Conservation (phyloP, 2,113 vertebrate species). For the Rostratula benghalensis region DNA sequence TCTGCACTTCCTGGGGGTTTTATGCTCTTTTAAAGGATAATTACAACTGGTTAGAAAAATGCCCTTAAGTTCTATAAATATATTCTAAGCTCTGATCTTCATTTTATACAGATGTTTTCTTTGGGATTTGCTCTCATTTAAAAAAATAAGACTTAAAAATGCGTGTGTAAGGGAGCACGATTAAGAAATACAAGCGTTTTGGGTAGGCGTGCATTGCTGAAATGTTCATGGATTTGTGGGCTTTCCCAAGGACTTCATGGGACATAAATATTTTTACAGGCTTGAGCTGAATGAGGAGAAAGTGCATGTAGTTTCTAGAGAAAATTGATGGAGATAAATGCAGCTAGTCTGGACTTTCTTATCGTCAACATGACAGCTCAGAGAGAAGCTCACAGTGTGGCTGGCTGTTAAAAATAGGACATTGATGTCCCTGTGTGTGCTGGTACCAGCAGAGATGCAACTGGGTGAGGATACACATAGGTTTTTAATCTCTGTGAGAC, state of each 20-base stretch:
- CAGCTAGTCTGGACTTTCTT: neutral
- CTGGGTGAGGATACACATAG: neutral
- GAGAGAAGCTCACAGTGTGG: neutral
- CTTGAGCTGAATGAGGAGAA: neutral
- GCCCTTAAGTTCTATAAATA: conserved; percentile 16
- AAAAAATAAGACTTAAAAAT: neutral
- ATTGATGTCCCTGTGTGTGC: neutral
- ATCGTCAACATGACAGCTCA: neutral
- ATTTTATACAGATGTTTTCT: neutral
- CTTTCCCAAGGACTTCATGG: neutral
- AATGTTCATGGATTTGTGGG: neutral
- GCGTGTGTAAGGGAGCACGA: neutral
- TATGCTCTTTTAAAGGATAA: conserved; percentile 17
- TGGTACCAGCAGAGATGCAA: neutral
- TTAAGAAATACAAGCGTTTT: neutral
- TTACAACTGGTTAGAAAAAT: neutral
- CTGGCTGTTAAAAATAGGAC: neutral
- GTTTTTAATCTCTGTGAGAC: neutral
- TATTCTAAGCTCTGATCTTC: neutral
- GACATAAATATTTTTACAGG: neutral
- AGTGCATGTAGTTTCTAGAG: neutral
- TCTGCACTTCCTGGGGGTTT: neutral
- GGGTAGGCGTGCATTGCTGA: neutral
- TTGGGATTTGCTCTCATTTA: neutral
- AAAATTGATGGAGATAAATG: neutral